These are phyloP conservation scores for Drosophila kokeensis DNA, from an alignment of 2,888 invertebrate genomes.

Conservation along the genomic window DNA sequence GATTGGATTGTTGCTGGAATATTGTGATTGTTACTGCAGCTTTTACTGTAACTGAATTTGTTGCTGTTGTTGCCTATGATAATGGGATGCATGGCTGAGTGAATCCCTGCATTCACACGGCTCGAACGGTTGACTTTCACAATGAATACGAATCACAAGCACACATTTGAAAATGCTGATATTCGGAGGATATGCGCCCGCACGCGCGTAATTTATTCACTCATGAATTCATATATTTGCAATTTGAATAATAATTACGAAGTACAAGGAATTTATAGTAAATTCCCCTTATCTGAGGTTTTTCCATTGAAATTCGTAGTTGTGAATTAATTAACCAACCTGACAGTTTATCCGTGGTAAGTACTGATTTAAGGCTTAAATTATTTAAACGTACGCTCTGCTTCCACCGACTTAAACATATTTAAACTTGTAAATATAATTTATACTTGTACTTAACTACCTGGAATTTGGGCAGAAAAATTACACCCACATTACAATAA, in stretches of 20 bases:
- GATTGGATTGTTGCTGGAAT: not conserved
- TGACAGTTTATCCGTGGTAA: too few species aligned
- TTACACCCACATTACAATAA: not conserved
- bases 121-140: conserved; percentile 35
- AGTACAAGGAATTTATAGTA: not conserved
- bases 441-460: not conserved
- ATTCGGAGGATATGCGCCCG: not conserved
- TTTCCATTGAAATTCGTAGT: not conserved
- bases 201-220: not conserved
- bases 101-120: conserved; percentile 17
- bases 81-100: conserved; percentile 41
- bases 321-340: not conserved
- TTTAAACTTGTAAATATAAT: not conserved
- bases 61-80: conserved; percentile 10
- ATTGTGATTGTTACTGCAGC: conserved; percentile 6
- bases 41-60: not conserved
- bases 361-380: not conserved
- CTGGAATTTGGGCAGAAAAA: not conserved
- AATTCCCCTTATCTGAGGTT: not conserved
- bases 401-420: not conserved
- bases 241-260: conserved; percentile 24
- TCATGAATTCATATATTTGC: conserved; percentile 13
- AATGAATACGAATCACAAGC: not conserved
- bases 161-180: not conserved
- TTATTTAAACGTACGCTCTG: not conserved